Base-by-base conservation (phyloP, 2,888 invertebrate species). In the Troglohyphantes excavatus region DNA sequence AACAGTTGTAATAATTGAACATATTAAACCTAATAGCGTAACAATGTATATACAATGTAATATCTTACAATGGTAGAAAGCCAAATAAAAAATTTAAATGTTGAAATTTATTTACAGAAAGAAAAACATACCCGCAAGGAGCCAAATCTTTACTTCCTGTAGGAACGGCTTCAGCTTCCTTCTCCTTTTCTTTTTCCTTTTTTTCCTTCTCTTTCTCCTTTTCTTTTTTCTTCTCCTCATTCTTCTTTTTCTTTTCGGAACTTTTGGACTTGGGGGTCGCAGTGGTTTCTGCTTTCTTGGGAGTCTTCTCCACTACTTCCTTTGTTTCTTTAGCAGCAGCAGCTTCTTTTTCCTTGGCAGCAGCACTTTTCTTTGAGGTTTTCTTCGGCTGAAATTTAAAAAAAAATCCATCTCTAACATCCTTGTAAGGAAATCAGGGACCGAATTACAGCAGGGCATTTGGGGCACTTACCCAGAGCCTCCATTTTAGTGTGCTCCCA, bases 241-340 rank as follows among this genome's bases (percentile, higher is more conserved):
- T 27, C 59, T 33, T 73, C 70, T 87, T 89, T 84, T 88, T 91
- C 61, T 91, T 91, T 46, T 86, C 86, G 17, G 83, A 43, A 72
- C 43, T 39, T 61, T 90, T 91, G 9, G 67, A 63, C 68, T 85
- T 85, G 23, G 78, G 21, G 2, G 75, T 53, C 67, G 43, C 46
- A 67, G 81, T 67, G 78, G 85, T 86, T 90, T 91, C 81, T 27
- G 68, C 29, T 53, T 76, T 79, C 33, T 86, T 61, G 17, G 78
- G 79, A 46, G 70, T 21, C 63, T 78, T 78, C 59, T 43, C 63
- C 27, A 94, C 93, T 95, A 95, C 93, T 94, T 90, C 89, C 73
- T 89, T 86, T n/a, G 67, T 11, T 13, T 89, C 88, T 67, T 88
- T 86, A 17, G n/a, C n/a, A n/a, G 21, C 43, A 6, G 68, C 26